phyloP scores from a whole-genome alignment of 1,140 invertebrate species.

The Hycleus cichorii region DNA sequence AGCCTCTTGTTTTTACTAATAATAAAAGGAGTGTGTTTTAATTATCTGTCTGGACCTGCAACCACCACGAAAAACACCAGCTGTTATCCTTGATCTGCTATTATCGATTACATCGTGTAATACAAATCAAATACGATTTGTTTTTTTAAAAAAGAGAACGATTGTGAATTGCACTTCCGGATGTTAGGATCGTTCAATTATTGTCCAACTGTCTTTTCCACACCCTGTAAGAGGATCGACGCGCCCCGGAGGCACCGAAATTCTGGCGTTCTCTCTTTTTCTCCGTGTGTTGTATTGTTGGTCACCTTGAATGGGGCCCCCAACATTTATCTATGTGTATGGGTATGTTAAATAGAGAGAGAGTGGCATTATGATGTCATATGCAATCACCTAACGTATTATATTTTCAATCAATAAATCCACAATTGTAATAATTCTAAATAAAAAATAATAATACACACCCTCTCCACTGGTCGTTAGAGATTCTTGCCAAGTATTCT shows the following conservation, averaged over 20 bases:
- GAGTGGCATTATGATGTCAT: conserved; percentile 21
- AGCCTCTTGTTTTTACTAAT: too few relatives aligned
- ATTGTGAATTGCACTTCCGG: too few relatives aligned
- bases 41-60: too few relatives aligned
- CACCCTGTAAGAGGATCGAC: conserved; percentile 5
- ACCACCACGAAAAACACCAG: too few relatives aligned
- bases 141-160: too few relatives aligned
- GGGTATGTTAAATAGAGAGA: neutral
- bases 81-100: too few relatives aligned
- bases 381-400: conserved; percentile 13
- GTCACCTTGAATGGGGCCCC: conserved; percentile 26
- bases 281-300: neutral
- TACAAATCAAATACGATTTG: too few relatives aligned
- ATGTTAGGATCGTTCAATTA: too few relatives aligned
- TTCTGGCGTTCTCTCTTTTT: conserved; percentile 1
- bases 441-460: conserved; percentile 36
- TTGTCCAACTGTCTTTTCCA: neutral
- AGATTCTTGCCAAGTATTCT: conserved; percentile 50
- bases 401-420: neutral
- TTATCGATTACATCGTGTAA: too few relatives aligned
- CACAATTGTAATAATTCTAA: too few relatives aligned
- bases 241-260: conserved; percentile 2
- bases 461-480: conserved; percentile 69
- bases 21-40: too few relatives aligned
- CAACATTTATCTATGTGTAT: neutral